Evolutionary conservation across 2,888 invertebrate genomes (phyloP), one percentile per base, ranked within the genome.

Genomic region (Camponotus fellah): DNA sequence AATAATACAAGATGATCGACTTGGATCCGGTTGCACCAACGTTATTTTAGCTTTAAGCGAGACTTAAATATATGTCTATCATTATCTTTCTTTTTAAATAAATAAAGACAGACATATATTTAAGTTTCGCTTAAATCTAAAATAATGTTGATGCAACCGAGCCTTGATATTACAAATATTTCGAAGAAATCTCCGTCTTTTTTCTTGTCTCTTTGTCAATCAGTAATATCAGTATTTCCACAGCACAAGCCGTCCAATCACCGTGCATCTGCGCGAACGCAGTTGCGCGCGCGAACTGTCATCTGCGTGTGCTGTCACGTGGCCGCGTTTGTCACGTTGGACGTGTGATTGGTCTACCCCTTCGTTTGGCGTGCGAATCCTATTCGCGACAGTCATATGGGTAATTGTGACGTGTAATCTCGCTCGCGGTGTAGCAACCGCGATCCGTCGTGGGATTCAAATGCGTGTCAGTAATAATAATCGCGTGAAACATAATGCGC

Each of bases 401-500:
- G 10, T 10, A 9, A 10, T 17, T 49, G 14, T 4, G 8, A 34
- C n/a, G 21, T 34, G 34, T 69, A 43, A n/a, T 62, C 43, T 58
- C 40, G 37, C 21, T 40, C 26, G 60, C 60, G 60, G 14, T 32
- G 43, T 14, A 43, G 21, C 64, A 26, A 26, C 74, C 64, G 74
- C 62, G 64, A 17, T 34, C 26, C 26, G 32, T 74, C 43, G 43
- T 46, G 75, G 68, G 49, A 66, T 66, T 49, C 46, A 76, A 76
- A 76, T 76, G 75, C 49, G 46, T 46, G 75, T 75, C 75, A 34
- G 66, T 49, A 21, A 21, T 9, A n/a, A 46, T 56, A 77, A 77
- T 77, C 71, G 40, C 56, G 56, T 71, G 71, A 58, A 69, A 77
- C 40, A 0, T 69, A 32, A 77, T n/a, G 77, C 71, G 56, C 72